These are phyloP conservation scores for Nyctibius grandis DNA, from an alignment of 2,797 vertebrate species.

Conservation along the genomic window DNA sequence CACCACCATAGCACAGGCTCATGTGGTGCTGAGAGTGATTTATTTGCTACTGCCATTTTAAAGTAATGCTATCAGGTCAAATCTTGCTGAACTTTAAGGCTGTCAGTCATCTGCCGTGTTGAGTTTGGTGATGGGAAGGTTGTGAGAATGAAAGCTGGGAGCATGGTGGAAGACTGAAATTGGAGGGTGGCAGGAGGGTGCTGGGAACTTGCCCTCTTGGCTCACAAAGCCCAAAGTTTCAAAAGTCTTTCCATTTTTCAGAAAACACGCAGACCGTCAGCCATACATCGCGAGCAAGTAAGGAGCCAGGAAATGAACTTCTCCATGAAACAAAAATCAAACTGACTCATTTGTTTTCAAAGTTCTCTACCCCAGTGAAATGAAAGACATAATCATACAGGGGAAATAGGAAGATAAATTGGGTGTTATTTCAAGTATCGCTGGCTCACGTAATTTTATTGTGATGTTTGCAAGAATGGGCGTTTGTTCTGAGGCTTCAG, in stretches of 20 bases:
- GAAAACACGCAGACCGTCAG: neutral
- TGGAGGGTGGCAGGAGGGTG: neutral
- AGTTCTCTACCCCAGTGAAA: conserved; percentile 32
- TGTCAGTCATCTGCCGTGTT: neutral
- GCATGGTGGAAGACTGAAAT: neutral
- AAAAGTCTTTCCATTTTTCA: neutral
- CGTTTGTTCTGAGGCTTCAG: conserved; percentile 3
- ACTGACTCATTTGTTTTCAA: conserved; percentile 63
- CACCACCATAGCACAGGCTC: neutral
- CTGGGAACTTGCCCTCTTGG: neutral
- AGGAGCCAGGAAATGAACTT: conserved; percentile 40
- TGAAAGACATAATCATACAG: conserved; percentile 53
- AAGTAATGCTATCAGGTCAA: neutral
- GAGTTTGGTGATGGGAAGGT: neutral
- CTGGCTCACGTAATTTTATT: conserved; percentile 60
- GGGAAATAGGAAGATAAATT: conserved; percentile 54
- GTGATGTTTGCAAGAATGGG: conserved; percentile 48
- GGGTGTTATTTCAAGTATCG: conserved; percentile 40
- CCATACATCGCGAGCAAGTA: accelerated
- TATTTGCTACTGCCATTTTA: neutral
- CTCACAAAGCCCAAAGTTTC: neutral
- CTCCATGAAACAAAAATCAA: conserved; percentile 44
- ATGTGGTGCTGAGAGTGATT: neutral
- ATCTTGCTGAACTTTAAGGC: neutral
- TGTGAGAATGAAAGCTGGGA: neutral